Evolutionary conservation across 1,140 invertebrate species (phyloP).

Genomic region (Temnothorax curvispinosus): DNA sequence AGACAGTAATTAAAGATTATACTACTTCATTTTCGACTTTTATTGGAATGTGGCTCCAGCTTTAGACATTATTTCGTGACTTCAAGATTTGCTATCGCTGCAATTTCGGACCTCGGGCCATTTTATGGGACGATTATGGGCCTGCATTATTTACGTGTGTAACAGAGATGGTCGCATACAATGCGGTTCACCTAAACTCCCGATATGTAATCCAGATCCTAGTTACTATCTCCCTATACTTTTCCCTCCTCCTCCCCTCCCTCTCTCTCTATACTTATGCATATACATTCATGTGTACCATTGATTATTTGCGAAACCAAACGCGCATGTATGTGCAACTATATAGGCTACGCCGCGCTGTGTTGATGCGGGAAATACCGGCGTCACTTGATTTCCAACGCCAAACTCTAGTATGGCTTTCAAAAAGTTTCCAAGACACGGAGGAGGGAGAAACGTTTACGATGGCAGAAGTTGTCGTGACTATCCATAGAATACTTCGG

Average conservation of each 20-base stretch:
- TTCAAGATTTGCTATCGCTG: not conserved
- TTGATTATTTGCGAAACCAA: slow-evolving; percentile 32
- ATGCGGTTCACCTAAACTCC: slow-evolving; percentile 54
- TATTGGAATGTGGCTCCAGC: not conserved
- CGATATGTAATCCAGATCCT: slow-evolving; percentile 62
- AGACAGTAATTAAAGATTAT: not conserved
- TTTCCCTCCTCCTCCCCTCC: not conserved
- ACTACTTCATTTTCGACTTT: not conserved
- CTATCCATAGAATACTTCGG: slow-evolving; percentile 38
- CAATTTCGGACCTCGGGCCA: not conserved
- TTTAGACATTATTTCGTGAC: not conserved
- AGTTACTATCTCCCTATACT: slow-evolving; percentile 12
- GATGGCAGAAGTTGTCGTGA: slow-evolving; percentile 47
- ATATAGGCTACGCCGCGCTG: not conserved
- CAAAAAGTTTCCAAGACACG: slow-evolving; percentile 32
- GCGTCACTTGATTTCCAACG: slow-evolving; percentile 49
- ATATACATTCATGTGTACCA: slow-evolving; percentile 19
- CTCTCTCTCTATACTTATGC: slow-evolving; percentile 16
- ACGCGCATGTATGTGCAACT: slow-evolving; percentile 3
- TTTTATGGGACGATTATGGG: slow-evolving; percentile 52
- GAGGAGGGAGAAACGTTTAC: slow-evolving; percentile 41
- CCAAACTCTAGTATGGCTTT: slow-evolving; percentile 39
- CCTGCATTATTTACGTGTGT: slow-evolving; percentile 73
- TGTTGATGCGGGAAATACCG: slow-evolving; percentile 51
- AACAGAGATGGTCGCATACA: slow-evolving; percentile 57